These are phyloP conservation scores for Cephus runcator DNA, from an alignment of 2,888 invertebrate species.

Conservation along the genomic window DNA sequence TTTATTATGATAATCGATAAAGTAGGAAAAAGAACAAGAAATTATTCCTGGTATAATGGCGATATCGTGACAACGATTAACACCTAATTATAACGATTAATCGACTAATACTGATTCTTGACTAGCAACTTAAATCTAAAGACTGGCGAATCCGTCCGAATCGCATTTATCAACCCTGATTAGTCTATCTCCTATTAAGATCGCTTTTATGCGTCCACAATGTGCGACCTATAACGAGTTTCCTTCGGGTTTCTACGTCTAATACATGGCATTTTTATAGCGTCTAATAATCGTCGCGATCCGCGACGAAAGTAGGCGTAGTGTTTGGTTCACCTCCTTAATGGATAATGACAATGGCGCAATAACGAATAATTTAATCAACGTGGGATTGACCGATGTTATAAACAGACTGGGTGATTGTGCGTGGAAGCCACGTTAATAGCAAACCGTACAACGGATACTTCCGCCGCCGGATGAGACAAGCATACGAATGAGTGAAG, in stretches of 20 bases:
- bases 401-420: neutral
- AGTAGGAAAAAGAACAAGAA: neutral
- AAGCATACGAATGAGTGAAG: neutral
- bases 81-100: neutral
- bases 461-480: neutral
- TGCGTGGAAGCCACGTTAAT: neutral
- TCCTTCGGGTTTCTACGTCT: neutral
- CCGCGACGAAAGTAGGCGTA: neutral
- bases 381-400: neutral
- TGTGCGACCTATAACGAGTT: neutral
- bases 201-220: neutral
- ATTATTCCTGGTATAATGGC: neutral
- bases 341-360: neutral
- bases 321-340: neutral
- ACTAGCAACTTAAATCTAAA: slow-evolving; percentile 36
- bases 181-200: neutral
- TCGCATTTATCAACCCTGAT: neutral
- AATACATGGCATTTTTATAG: neutral
- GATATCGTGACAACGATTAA: neutral
- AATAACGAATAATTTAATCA: neutral
- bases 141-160: neutral
- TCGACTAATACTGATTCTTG: slow-evolving; percentile 46
- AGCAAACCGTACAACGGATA: neutral
- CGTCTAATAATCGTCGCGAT: neutral
- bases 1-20: neutral